Percentiles rank a stretch among this genome's conserved stretches.
Evolutionary conservation across 2,113 vertebrate species (phyloP).

Genomic region (Pterophyllum scalare): DNA sequence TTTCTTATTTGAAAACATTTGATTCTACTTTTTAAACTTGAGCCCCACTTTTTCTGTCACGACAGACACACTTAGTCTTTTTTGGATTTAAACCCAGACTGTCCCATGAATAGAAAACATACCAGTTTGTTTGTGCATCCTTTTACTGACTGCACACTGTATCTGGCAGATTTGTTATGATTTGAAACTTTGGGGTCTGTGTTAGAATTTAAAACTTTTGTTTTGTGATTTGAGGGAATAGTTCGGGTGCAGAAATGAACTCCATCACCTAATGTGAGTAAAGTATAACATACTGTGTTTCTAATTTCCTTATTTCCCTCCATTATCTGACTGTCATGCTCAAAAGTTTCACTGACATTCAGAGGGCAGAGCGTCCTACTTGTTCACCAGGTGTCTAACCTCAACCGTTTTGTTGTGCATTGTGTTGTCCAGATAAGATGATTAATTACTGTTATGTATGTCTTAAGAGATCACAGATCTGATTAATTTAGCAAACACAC

Average conservation of each 20-base stretch:
- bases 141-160: not conserved
- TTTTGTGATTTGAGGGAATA: not conserved
- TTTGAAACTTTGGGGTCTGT: not conserved
- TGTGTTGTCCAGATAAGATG: constrained; percentile 41
- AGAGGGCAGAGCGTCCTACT: constrained; percentile 48
- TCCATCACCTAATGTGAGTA: not conserved
- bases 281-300: not conserved
- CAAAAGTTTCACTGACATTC: constrained; percentile 5
- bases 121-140: not conserved
- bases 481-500: constrained; percentile 34
- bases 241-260: not conserved
- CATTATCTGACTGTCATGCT: not conserved
- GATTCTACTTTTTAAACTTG: not conserved
- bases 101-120: not conserved
- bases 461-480: constrained; percentile 32
- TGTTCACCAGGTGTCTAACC: constrained; percentile 35
- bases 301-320: not conserved
- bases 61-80: too few relatives aligned
- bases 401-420: constrained; percentile 28
- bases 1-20: not conserved
- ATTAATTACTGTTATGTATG: constrained; percentile 48
- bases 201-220: too few relatives aligned
- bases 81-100: not conserved
- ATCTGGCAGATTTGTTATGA: not conserved
- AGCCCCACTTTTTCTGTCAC: too few relatives aligned